Conservation (phyloP, 2,113 vertebrate genomes). For the Eulacestoma nigropectus region DNA sequence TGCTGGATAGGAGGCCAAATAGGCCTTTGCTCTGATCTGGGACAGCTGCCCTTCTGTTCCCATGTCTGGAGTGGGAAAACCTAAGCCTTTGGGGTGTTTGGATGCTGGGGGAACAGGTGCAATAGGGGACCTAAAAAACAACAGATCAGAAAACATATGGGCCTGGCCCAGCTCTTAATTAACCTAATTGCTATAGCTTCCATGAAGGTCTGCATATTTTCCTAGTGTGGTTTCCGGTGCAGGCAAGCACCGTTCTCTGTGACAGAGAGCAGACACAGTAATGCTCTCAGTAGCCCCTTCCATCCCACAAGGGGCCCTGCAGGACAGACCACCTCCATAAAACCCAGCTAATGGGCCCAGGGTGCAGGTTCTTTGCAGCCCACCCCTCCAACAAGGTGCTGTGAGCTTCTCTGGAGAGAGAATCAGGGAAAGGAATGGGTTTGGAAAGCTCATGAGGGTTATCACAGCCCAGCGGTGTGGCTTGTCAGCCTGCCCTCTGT, state of each 20-base stretch:
- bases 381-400: background rate
- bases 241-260: background rate
- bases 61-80: background rate
- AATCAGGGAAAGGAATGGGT: background rate
- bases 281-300: background rate
- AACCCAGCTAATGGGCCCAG: background rate
- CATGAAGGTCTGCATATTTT: background rate
- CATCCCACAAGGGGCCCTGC: background rate
- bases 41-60: background rate
- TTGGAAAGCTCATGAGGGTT: background rate
- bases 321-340: background rate
- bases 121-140: background rate
- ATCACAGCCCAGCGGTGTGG: background rate
- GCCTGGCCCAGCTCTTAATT: constrained; percentile 18
- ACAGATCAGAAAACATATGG: constrained; percentile 57
- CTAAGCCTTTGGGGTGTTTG: background rate
- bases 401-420: background rate
- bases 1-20: background rate
- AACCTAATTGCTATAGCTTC: constrained; percentile 37
- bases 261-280: background rate
- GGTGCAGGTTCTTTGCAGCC: background rate
- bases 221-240: background rate
- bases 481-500: background rate
- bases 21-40: background rate
- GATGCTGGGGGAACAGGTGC: constrained; percentile 28